Conservation (phyloP, 2,113 vertebrate species). For the Spheniscus mendiculus region DNA sequence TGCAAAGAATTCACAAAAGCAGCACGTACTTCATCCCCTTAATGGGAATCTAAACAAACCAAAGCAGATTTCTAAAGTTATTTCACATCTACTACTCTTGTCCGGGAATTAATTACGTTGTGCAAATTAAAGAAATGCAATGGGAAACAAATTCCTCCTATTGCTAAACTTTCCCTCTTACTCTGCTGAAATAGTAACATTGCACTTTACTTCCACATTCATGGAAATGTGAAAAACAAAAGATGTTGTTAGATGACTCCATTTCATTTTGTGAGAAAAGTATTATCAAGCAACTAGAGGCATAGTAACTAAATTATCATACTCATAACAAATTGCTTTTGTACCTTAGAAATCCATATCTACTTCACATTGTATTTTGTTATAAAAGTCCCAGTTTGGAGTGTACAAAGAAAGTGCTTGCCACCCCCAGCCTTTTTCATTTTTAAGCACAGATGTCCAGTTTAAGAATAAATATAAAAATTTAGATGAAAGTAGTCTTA, state of each 20-base stretch:
- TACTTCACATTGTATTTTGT: not conserved
- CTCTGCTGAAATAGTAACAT: not conserved
- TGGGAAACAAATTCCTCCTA: not conserved
- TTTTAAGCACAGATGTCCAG: not conserved
- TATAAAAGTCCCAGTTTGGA: not conserved
- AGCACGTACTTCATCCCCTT: not conserved
- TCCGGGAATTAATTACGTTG: not conserved
- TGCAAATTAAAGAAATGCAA: not conserved
- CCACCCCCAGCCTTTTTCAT: not conserved
- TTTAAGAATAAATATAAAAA: not conserved
- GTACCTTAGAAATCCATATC: not conserved
- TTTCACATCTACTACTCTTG: not conserved
- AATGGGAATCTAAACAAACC: not conserved
- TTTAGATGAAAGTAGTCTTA: not conserved
- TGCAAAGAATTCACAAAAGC: not conserved
- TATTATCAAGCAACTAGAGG: not conserved
- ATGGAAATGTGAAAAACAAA: not conserved
- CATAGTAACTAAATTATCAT: not conserved
- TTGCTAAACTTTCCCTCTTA: not conserved
- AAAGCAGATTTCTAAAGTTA: not conserved
- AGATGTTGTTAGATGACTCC: not conserved
- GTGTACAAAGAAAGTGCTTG: not conserved
- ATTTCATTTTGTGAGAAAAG: not conserved
- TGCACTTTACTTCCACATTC: not conserved
- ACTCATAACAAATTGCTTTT: not conserved